Conservation (phyloP, 2,888 invertebrate genomes). For the Epinotia nisella region DNA sequence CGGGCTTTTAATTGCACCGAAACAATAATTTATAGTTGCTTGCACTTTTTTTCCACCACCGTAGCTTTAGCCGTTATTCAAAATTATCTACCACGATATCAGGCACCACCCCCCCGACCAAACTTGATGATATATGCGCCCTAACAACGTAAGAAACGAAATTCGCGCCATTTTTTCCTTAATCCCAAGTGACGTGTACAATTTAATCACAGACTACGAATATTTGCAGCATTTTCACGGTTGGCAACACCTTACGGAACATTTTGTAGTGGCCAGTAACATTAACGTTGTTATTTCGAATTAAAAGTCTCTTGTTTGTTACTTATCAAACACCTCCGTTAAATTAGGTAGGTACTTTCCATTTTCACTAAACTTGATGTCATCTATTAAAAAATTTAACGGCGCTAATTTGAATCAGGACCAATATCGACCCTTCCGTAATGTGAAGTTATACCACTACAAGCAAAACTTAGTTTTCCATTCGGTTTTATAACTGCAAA, state of each 20-base stretch:
- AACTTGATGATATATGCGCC: constrained; percentile 70
- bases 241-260: constrained; percentile 36
- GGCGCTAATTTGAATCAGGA: constrained; percentile 42
- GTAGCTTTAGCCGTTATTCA: constrained; percentile 74
- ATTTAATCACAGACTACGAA: constrained; percentile 51
- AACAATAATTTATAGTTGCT: constrained; percentile 77
- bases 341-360: not conserved
- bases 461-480: constrained; percentile 72
- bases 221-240: constrained; percentile 27
- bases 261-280: constrained; percentile 23
- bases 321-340: not conserved
- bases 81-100: constrained; percentile 82
- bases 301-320: constrained; percentile 1
- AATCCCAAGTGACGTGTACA: constrained; percentile 68
- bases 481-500: constrained; percentile 76
- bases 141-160: constrained; percentile 69
- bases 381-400: not conserved
- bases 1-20: constrained; percentile 77
- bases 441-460: constrained; percentile 65
- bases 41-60: constrained; percentile 70
- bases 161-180: constrained; percentile 58
- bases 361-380: not conserved
- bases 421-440: constrained; percentile 53
- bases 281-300: constrained; percentile 11
- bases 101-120: constrained; percentile 59